Evolutionary conservation across 2,113 vertebrate species (phyloP).

Genomic region (Probosciger aterrimus): DNA sequence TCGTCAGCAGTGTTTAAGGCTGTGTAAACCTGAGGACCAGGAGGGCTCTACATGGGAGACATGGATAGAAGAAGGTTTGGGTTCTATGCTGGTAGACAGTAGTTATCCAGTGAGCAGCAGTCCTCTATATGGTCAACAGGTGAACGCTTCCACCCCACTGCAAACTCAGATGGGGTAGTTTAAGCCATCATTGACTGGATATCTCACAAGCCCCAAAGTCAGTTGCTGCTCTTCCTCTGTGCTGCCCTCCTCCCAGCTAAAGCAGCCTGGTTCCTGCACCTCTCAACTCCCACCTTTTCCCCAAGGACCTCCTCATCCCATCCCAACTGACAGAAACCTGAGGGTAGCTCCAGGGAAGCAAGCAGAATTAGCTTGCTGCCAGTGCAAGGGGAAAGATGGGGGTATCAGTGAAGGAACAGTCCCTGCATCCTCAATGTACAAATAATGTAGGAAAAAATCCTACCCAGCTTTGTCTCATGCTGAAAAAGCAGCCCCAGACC

Average conservation of each 20-base stretch:
- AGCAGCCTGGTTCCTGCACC: background rate
- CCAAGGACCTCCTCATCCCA: background rate
- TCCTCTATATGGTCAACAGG: rapidly evolving
- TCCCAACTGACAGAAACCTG: background rate
- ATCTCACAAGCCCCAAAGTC: rapidly evolving
- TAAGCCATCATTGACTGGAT: rapidly evolving
- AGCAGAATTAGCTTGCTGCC: background rate
- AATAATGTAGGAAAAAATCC: background rate
- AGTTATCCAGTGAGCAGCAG: background rate
- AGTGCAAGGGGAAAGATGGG: background rate
- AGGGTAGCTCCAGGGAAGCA: background rate
- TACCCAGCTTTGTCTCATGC: background rate
- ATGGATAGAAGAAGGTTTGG: background rate
- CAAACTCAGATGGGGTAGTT: background rate
- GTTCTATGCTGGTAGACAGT: background rate
- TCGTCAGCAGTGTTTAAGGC: background rate
- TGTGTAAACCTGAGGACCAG: background rate
- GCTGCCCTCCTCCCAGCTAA: background rate
- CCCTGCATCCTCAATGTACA: background rate
- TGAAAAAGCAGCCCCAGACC: background rate
- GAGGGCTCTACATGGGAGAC: background rate
- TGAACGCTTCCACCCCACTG: rapidly evolving
- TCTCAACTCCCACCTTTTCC: background rate
- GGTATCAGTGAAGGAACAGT: background rate
- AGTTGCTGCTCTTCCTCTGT: background rate